A percentile compares a stretch with the other conserved stretches of the same genome.
Evolutionary conservation across 2,888 invertebrate genomes (phyloP).

Genomic region (Heliconius charithonia): DNA sequence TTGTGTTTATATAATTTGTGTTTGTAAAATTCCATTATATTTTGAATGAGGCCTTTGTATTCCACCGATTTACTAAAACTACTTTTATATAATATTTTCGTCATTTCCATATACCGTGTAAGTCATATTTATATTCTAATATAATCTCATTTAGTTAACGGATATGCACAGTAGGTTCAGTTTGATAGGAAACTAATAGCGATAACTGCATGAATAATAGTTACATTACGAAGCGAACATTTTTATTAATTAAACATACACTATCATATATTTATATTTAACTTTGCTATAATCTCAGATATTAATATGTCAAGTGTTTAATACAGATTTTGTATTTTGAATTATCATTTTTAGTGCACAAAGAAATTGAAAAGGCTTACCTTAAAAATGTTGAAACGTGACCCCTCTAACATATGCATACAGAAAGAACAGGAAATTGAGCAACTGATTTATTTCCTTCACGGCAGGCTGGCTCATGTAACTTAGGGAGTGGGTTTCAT

Average conservation of each 20-base stretch:
- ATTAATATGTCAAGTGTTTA: neutral
- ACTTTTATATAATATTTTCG: neutral
- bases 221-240: constrained; percentile 4
- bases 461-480: constrained; percentile 16
- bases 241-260: neutral
- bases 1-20: neutral
- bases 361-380: neutral
- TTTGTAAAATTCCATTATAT: neutral
- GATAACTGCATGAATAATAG: constrained; percentile 18
- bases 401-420: constrained; percentile 20
- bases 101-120: neutral
- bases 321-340: neutral
- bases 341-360: neutral
- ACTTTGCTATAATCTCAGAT: constrained; percentile 7
- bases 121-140: neutral
- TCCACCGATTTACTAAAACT: constrained; percentile 21
- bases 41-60: constrained; percentile 10
- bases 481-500: constrained; percentile 4
- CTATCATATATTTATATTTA: constrained; percentile 12
- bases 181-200: constrained; percentile 15
- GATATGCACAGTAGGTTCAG: constrained; percentile 22
- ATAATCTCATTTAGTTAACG: constrained; percentile 7
- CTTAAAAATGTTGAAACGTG: constrained; percentile 14
- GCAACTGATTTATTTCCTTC: constrained; percentile 26
- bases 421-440: constrained; percentile 26